Percentiles rank a stretch among this genome's conserved stretches.
Evolutionary conservation across 2,113 vertebrate species (phyloP).

Genomic region (Ciconia maguari): DNA sequence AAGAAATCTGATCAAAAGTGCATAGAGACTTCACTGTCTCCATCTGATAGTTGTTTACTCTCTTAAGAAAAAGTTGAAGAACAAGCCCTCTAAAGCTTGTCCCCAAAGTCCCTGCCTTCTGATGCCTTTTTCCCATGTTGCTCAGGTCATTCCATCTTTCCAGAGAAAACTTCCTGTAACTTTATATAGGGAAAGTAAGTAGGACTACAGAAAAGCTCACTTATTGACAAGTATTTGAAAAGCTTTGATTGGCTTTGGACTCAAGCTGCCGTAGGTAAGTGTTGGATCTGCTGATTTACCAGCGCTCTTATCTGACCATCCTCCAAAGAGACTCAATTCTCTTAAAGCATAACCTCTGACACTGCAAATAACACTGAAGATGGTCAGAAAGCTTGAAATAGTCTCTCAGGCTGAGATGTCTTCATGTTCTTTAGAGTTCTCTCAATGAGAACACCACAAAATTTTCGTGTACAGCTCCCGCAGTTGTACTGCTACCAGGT

Average conservation of each 20-base stretch:
- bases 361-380: background rate
- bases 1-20: background rate
- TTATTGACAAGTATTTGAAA: background rate
- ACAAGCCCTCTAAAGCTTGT: background rate
- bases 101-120: background rate
- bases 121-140: background rate
- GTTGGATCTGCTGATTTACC: background rate
- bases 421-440: background rate
- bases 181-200: background rate
- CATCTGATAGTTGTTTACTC: background rate
- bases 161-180: background rate
- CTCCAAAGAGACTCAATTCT: background rate
- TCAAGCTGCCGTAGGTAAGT: background rate
- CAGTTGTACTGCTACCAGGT: background rate
- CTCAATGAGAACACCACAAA: background rate
- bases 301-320: background rate
- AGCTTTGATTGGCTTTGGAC: background rate
- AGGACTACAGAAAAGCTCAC: background rate
- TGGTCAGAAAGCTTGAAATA: background rate
- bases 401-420: background rate
- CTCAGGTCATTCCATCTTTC: background rate
- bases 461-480: background rate
- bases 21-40: accelerated
- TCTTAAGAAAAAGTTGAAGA: background rate
- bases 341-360: background rate